These are phyloP conservation scores for Acestrorhynchus altus DNA, from an alignment of 2,797 vertebrate species.

Conservation along the genomic window DNA sequence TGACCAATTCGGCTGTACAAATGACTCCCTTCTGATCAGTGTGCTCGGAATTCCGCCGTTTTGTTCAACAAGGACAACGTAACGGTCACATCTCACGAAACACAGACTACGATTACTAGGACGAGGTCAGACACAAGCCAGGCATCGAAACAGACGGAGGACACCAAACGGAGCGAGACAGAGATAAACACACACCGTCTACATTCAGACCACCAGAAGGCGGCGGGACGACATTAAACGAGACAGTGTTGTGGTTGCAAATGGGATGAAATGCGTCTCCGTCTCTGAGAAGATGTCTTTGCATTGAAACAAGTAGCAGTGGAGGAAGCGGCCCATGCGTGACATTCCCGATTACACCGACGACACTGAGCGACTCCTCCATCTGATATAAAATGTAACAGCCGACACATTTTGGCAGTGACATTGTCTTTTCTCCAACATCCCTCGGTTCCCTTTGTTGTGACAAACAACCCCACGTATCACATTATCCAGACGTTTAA, in stretches of 20 bases:
- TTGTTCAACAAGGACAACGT: conserved; percentile 14
- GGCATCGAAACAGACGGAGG: conserved; percentile 37
- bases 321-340: conserved; percentile 2
- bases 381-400: conserved; percentile 51
- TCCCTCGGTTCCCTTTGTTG: conserved; percentile 6
- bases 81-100: conserved; percentile 43
- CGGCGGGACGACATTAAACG: background rate
- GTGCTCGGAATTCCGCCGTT: conserved; percentile 25
- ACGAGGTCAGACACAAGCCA: conserved; percentile 25
- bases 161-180: conserved; percentile 20
- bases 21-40: conserved; percentile 16
- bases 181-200: conserved; percentile 11
- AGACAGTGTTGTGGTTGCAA: conserved; percentile 6
- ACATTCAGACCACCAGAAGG: conserved; percentile 18
- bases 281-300: conserved; percentile 16
- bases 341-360: conserved; percentile 23
- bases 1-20: background rate
- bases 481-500: background rate
- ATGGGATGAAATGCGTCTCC: conserved; percentile 10
- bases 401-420: conserved; percentile 48
- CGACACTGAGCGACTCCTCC: conserved; percentile 55
- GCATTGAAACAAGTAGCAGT: background rate
- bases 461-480: background rate
- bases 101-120: conserved; percentile 39
- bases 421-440: conserved; percentile 20